Conservation (phyloP, 1,140 invertebrate genomes). For the Pectinophora gossypiella region DNA sequence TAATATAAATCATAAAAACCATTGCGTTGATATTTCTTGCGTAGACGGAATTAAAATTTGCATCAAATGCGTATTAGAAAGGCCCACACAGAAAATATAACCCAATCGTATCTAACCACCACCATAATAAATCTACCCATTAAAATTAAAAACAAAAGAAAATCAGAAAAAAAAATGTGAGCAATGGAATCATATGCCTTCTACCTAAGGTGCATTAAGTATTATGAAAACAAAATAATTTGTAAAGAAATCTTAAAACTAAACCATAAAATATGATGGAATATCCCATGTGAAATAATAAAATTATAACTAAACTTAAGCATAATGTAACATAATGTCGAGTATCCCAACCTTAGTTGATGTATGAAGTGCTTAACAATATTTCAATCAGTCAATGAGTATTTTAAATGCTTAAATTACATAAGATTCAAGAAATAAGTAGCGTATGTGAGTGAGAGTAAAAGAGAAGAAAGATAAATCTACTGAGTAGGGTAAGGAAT, state of each 20-base stretch:
- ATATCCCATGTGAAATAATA: constrained; percentile 40
- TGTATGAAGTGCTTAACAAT: constrained; percentile 34
- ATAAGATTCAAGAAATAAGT: not conserved
- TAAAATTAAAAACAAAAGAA: constrained; percentile 32
- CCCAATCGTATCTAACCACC: not conserved
- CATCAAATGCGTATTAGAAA: not conserved
- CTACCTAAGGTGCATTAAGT: constrained; percentile 53
- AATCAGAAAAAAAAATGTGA: constrained; percentile 28
- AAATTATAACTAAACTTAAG: constrained; percentile 32
- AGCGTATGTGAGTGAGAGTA: not conserved
- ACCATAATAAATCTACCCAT: constrained; percentile 1
- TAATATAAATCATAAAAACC: not conserved
- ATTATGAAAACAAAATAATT: constrained; percentile 18
- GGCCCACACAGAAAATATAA: constrained; percentile 1
- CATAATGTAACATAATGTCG: constrained; percentile 27
- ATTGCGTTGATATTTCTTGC: not conserved
- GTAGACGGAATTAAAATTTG: not conserved
- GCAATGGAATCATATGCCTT: constrained; percentile 47
- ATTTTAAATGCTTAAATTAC: constrained; percentile 62
- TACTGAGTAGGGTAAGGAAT: constrained; percentile 62
- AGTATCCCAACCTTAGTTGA: constrained; percentile 25
- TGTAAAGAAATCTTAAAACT: constrained; percentile 32
- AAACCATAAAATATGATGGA: constrained; percentile 26
- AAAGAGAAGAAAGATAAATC: constrained; percentile 18
- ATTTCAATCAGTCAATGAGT: constrained; percentile 51